A percentile compares a stretch with the other conserved stretches of the same genome.
phyloP scores from a whole-genome alignment of 2,797 vertebrate genomes.

The Diglossa cyanea region DNA sequence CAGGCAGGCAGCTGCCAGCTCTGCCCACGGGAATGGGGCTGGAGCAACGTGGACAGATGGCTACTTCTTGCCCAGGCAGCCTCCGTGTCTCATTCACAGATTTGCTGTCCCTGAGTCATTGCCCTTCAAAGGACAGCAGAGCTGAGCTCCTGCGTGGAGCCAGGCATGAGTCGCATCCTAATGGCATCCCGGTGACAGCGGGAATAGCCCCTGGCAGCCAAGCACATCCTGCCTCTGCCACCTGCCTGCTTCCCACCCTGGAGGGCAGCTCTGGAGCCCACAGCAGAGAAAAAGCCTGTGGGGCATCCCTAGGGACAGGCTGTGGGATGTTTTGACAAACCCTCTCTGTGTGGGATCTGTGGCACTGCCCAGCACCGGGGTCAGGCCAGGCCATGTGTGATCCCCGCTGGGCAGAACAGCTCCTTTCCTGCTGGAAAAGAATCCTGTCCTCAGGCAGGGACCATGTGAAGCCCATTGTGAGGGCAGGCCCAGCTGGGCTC shows the following conservation, averaged over 20 bases:
- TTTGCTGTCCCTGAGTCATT: constrained; percentile 63
- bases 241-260: neutral
- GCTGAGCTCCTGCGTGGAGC: neutral
- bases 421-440: neutral
- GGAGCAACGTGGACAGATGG: neutral
- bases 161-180: constrained; percentile 47
- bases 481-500: neutral
- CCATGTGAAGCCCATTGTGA: accelerated
- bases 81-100: constrained; percentile 27
- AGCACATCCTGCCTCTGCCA: neutral
- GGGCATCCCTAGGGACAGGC: neutral
- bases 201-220: neutral
- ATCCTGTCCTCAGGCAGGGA: neutral
- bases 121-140: constrained; percentile 53
- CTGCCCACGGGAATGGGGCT: neutral
- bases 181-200: neutral
- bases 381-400: neutral
- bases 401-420: accelerated
- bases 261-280: neutral
- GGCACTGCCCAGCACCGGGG: neutral
- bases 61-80: constrained; percentile 9
- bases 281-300: neutral
- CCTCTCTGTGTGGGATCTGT: accelerated
- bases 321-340: accelerated
- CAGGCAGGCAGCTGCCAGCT: neutral